These are phyloP conservation scores for Gila robusta DNA, from an alignment of 2,797 vertebrate genomes.

Conservation along the genomic window DNA sequence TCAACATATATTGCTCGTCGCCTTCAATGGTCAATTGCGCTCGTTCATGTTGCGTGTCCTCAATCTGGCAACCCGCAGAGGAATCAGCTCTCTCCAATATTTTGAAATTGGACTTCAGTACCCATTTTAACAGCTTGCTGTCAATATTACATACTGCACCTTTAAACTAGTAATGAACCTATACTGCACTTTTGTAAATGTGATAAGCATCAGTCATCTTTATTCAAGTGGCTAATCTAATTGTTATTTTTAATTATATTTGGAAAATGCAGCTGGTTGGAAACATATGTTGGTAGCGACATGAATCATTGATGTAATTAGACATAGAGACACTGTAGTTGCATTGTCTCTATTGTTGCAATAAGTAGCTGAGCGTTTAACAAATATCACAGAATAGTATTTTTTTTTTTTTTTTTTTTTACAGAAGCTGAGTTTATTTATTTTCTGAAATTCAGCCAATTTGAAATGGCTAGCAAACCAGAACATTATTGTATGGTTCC, in stretches of 20 bases:
- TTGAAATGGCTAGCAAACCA: not conserved
- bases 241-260: constrained; percentile 28
- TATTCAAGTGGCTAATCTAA: not conserved
- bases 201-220: not conserved
- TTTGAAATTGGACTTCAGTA: not conserved
- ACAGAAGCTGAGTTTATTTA: not conserved
- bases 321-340: not conserved
- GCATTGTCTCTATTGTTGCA: not conserved
- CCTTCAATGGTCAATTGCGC: no score
- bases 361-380: not conserved
- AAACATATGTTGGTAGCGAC: constrained; percentile 12
- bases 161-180: not conserved
- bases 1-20: no score
- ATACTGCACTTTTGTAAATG: not conserved
- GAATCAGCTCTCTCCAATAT: not conserved
- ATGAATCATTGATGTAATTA: constrained; percentile 28
- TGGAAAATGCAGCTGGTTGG: not conserved
- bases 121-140: not conserved
- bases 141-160: not conserved
- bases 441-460: not conserved
- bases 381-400: not conserved
- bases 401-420: no score
- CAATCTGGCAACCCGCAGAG: not conserved
- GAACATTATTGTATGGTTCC: not conserved
- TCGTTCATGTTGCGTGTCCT: not conserved